phyloP scores from a whole-genome alignment of 2,888 invertebrate species.

The Rhamphomyia laevipes region DNA sequence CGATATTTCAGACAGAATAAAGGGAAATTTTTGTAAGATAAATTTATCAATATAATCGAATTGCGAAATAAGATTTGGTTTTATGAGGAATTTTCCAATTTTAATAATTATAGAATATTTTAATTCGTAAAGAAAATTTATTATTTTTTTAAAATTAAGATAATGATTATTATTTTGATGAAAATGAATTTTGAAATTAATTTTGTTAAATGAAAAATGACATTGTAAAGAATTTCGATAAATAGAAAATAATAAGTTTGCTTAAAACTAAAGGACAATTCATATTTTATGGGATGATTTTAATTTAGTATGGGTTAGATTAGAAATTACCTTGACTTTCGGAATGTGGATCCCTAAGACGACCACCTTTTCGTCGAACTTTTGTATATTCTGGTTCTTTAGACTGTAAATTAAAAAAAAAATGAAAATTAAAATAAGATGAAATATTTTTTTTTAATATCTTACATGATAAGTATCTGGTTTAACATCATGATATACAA shows the following conservation, averaged over 20 bases:
- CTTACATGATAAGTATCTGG: conserved; percentile 40
- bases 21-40: no score
- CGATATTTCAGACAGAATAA: no score
- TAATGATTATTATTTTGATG: no score
- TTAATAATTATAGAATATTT: no score
- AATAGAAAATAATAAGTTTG: conserved; percentile 16
- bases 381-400: conserved; percentile 77
- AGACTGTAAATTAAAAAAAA: conserved; percentile 23
- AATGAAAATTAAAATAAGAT: neutral
- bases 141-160: no score
- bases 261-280: conserved; percentile 14
- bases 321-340: conserved; percentile 63
- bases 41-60: no score
- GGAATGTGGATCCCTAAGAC: conserved; percentile 67
- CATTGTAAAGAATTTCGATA: conserved; percentile 15
- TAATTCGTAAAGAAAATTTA: no score
- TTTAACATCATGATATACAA: conserved; percentile 83
- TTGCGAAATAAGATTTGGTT: no score
- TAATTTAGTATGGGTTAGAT: no score
- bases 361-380: conserved; percentile 69
- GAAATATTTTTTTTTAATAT: no score
- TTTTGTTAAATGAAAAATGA: conserved; percentile 12
- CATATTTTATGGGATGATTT: neutral
- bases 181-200: neutral
- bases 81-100: no score